These are phyloP conservation scores for Cheilosia vernalis DNA, from an alignment of 2,888 invertebrate species.

Conservation along the genomic window DNA sequence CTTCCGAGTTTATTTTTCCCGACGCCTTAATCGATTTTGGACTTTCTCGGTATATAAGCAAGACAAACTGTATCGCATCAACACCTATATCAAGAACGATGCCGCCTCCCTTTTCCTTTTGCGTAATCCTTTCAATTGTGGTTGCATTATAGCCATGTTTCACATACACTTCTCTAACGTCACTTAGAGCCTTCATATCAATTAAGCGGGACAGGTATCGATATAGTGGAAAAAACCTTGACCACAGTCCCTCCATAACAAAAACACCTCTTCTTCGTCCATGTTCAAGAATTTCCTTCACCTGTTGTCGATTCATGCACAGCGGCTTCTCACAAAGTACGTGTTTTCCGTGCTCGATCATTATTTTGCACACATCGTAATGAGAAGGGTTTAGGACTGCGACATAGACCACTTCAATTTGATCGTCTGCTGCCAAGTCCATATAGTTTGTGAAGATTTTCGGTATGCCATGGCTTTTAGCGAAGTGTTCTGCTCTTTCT, in stretches of 20 bases:
- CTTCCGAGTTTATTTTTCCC: constrained; percentile 88
- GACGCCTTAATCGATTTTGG: constrained; percentile 87
- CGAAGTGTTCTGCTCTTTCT: constrained; percentile 88
- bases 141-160: constrained; percentile 87
- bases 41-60: constrained; percentile 87
- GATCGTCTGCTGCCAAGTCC: constrained; percentile 87
- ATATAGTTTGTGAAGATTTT: constrained; percentile 90
- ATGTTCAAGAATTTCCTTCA: constrained; percentile 86
- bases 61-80: constrained; percentile 88
- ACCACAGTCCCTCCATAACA: constrained; percentile 94
- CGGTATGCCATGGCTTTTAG: constrained; percentile 87
- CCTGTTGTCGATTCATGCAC: constrained; percentile 89
- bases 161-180: constrained; percentile 86
- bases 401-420: constrained; percentile 93
- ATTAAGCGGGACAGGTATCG: constrained; percentile 86
- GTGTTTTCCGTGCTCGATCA: constrained; percentile 91
- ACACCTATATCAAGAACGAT: constrained; percentile 89
- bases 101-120: constrained; percentile 89
- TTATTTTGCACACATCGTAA: constrained; percentile 87
- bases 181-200: constrained; percentile 84
- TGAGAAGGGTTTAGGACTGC: constrained; percentile 90
- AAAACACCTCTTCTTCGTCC: constrained; percentile 88
- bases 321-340: constrained; percentile 95
- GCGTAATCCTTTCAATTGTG: constrained; percentile 85
- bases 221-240: constrained; percentile 90